Base-by-base conservation (phyloP, 2,113 vertebrate genomes). In the Conger conger region DNA sequence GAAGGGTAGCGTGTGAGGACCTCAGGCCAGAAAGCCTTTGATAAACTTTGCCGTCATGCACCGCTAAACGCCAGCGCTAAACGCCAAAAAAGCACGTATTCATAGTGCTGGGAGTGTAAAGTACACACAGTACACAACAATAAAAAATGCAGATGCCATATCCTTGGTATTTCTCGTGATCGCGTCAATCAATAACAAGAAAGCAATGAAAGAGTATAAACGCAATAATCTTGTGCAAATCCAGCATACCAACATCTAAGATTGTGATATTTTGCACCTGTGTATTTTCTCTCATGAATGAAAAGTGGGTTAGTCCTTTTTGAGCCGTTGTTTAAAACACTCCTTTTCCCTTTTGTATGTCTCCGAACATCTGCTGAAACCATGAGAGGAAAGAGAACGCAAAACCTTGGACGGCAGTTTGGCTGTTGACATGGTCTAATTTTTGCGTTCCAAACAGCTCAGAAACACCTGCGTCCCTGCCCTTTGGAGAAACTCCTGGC, bases 401-500 rank as follows among this genome's bases (percentile, higher is more conserved):
- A 63, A 63, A 63, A 27, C 76, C 27, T 53, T 53, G 40, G n/a
- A 83, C 33, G 37, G 6, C 16, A 9, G n/a, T n/a, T 50, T 83
- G 79, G 76, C 50, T 60, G 83, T 33, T 60, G 40, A 79, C 77
- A 80, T 23, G 38, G 35, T 38, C 40, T 73, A 18, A 33, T 37
- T 80, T 84, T 37, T 45, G 27, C 57, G 85, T 68, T 79, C 42
- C 79, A 76, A 79, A 63, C 78, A 38, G 36, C 76, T 42, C 82
- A 81, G 82, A 84, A 82, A 88, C 85, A 85, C 76, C 83, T 82
- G 78, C 9, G 23, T 35, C 16, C 38, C 73, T 78, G 79, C 54
- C 36, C 84, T 81, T 78, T 23, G 3, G 35, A 40, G 45, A 76
- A n/a, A 54, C 35, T 27, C n/a, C 54, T 17, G 5, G n/a, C 11